A percentile compares a stretch with the other conserved stretches of the same genome.
Evolutionary conservation across 2,888 invertebrate genomes (phyloP).

Genomic region (Biston stratarius): DNA sequence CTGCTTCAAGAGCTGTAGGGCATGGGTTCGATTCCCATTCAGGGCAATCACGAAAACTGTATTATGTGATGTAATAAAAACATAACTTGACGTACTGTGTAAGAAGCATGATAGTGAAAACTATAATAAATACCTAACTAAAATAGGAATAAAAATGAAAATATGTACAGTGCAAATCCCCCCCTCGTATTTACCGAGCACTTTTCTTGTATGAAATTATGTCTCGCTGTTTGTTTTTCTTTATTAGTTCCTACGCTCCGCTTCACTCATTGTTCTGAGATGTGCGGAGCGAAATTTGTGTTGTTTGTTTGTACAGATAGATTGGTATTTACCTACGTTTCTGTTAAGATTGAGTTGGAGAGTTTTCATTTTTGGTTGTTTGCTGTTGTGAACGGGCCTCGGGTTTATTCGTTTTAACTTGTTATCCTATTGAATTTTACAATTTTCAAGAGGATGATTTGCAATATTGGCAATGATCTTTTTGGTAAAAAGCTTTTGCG

Average conservation of each 20-base stretch:
- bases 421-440: constrained; percentile 9
- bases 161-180: no score
- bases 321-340: constrained; percentile 38
- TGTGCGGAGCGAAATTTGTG: constrained; percentile 32
- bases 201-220: constrained; percentile 52
- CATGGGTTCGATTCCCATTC: no score
- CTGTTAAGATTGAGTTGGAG: constrained; percentile 35
- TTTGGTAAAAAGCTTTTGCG: not conserved
- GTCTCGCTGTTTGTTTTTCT: constrained; percentile 49
- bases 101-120: no score
- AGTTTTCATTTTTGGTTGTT: constrained; percentile 38
- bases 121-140: constrained; percentile 2
- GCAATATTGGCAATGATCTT: not conserved
- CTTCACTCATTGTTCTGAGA: constrained; percentile 39
- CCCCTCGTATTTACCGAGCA: constrained; percentile 45
- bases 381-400: constrained; percentile 14
- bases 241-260: constrained; percentile 44
- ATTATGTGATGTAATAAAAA: no score
- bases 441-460: not conserved
- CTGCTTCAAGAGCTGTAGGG: no score
- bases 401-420: constrained; percentile 13
- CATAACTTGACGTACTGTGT: no score
- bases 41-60: no score
- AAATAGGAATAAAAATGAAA: constrained; percentile 22
- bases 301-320: constrained; percentile 37